These are phyloP conservation scores for Aricia agestis DNA, from an alignment of 1,140 invertebrate genomes.

Conservation along the genomic window DNA sequence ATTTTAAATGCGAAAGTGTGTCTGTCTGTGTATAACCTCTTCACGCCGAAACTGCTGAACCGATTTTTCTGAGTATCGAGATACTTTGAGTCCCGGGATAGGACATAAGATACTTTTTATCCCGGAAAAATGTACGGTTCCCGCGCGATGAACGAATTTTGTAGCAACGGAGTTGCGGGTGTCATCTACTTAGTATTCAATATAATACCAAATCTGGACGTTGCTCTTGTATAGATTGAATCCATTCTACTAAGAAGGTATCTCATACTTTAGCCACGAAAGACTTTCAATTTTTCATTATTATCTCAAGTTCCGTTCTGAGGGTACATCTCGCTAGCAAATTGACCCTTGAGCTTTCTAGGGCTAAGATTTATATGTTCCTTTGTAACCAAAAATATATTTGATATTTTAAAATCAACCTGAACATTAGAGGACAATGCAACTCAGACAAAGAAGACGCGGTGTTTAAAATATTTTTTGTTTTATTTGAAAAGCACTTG, in stretches of 20 bases:
- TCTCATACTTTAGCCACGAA: slow-evolving; percentile 9
- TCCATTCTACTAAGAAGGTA: neutral
- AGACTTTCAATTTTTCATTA: slow-evolving; percentile 10
- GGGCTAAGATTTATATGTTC: slow-evolving; percentile 5
- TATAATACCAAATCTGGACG: too few relatives aligned
- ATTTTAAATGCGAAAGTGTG: too few relatives aligned
- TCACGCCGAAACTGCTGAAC: too few relatives aligned
- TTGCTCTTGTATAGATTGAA: neutral
- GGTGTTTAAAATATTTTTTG: neutral
- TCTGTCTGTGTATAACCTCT: too few relatives aligned
- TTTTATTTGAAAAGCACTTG: neutral
- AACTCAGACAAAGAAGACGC: neutral
- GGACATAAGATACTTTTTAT: neutral
- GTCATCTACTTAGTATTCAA: too few relatives aligned
- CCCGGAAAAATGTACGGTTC: too few relatives aligned
- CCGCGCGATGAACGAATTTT: too few relatives aligned
- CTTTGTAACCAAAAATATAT: slow-evolving; percentile 9
- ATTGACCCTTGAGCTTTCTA: neutral
- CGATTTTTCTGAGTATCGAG: too few relatives aligned
- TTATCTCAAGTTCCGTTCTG: slow-evolving; percentile 3
- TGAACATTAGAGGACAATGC: neutral
- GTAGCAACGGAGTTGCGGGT: too few relatives aligned
- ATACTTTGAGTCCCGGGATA: too few relatives aligned
- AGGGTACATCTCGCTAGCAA: neutral
- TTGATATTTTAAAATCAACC: slow-evolving; percentile 4